Percentiles rank a stretch among this genome's conserved stretches.
Evolutionary conservation across 2,888 invertebrate species (phyloP).

Genomic region (Helicoverpa assulta): DNA sequence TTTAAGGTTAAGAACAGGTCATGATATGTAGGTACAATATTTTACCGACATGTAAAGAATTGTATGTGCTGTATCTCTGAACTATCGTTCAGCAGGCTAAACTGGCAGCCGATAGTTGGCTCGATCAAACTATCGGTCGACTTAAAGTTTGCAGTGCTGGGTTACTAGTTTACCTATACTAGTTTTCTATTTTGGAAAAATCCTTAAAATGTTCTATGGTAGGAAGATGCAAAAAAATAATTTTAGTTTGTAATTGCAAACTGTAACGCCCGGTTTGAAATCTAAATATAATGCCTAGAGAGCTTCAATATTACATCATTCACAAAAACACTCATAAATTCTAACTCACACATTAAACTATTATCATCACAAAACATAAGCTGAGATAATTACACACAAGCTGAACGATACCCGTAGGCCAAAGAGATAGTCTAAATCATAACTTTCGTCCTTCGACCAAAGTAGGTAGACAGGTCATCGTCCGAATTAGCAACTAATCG

Average conservation of each 20-base stretch:
- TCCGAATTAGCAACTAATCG: constrained; percentile 74
- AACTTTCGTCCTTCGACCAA: constrained; percentile 71
- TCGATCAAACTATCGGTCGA: too few relatives aligned
- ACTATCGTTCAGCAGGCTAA: too few relatives aligned
- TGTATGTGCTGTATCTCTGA: too few relatives aligned
- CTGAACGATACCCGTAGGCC: constrained; percentile 37
- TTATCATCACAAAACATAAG: constrained; percentile 13
- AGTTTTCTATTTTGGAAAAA: too few relatives aligned
- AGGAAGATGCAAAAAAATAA: too few relatives aligned
- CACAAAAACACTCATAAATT: constrained; percentile 23
- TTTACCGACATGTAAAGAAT: too few relatives aligned
- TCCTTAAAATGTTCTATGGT: too few relatives aligned
- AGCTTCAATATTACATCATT: constrained; percentile 34
- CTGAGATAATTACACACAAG: constrained; percentile 32
- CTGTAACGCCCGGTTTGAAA: too few relatives aligned
- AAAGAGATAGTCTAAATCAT: constrained; percentile 61
- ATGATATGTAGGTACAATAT: not conserved
- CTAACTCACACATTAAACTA: constrained; percentile 31
- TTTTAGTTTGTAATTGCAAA: too few relatives aligned
- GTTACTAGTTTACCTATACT: too few relatives aligned
- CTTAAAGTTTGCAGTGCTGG: too few relatives aligned
- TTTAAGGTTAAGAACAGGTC: not conserved
- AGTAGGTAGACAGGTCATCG: constrained; percentile 80
- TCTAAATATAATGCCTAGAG: not conserved
- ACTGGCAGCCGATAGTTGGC: too few relatives aligned